These are phyloP conservation scores for Alfaro cultratus DNA, from an alignment of 2,797 vertebrate species.

Conservation along the genomic window DNA sequence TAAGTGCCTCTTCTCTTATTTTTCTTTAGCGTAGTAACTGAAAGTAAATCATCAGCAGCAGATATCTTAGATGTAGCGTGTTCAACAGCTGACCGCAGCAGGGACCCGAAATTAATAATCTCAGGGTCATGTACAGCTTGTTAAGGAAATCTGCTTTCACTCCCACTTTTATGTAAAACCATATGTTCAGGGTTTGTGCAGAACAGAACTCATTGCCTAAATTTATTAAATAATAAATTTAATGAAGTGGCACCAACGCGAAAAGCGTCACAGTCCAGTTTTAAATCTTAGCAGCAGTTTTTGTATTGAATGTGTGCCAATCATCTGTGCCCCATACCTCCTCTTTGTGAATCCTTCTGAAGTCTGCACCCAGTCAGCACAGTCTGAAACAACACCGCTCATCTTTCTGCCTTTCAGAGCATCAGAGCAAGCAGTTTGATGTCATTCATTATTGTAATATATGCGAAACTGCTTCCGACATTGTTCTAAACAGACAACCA, in stretches of 20 bases:
- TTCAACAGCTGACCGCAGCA: not conserved
- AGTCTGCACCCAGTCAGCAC: constrained; percentile 53
- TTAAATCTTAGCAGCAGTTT: constrained; percentile 26
- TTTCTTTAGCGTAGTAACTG: not conserved
- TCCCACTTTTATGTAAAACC: not conserved
- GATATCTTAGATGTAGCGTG: not conserved
- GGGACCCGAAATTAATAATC: not conserved
- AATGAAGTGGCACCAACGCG: not conserved
- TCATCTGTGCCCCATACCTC: constrained; percentile 27
- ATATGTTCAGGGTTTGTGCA: not conserved
- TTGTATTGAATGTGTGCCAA: constrained; percentile 40
- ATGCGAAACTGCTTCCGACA: constrained; percentile 34
- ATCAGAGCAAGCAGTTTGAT: constrained; percentile 40
- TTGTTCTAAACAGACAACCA: constrained; percentile 21
- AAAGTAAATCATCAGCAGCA: not conserved
- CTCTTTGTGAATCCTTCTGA: constrained; percentile 52
- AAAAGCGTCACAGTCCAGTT: not conserved
- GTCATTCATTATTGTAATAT: constrained; percentile 40
- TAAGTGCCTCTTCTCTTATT: not conserved
- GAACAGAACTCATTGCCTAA: not conserved
- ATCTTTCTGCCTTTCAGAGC: constrained; percentile 53
- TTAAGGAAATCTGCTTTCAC: not conserved
- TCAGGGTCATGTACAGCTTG: not conserved
- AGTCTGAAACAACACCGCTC: constrained; percentile 39
- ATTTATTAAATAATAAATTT: not conserved